Conservation (phyloP, 2,888 invertebrate genomes). For the Drosophila parthenogenetica region DNA sequence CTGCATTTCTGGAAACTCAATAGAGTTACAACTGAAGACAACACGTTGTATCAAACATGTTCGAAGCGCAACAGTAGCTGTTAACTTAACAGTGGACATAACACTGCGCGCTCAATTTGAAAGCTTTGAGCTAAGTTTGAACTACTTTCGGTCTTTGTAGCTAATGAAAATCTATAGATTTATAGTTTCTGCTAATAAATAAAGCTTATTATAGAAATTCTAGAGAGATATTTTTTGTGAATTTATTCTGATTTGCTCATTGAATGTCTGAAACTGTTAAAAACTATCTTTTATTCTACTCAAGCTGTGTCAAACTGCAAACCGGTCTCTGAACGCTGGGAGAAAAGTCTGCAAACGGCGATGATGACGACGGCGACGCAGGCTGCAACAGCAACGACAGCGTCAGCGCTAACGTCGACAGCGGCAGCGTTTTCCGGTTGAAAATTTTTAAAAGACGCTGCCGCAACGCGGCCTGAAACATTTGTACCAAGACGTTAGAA, state of each 20-base stretch:
- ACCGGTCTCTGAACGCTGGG: constrained; percentile 51
- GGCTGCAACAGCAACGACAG: constrained; percentile 1
- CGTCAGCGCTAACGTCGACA: constrained; percentile 18
- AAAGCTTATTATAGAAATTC: constrained; percentile 7
- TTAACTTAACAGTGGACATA: constrained; percentile 28
- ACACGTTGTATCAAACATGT: constrained; percentile 43
- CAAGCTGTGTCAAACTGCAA: constrained; percentile 56
- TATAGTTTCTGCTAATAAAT: constrained; percentile 10
- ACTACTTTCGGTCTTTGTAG: neutral
- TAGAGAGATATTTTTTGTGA: neutral
- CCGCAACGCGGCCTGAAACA: constrained; percentile 84
- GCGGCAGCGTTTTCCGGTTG: constrained; percentile 68
- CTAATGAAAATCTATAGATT: constrained; percentile 21
- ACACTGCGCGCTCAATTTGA: constrained; percentile 20
- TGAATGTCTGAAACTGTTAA: constrained; percentile 19
- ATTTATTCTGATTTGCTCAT: neutral
- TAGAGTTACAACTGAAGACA: constrained; percentile 15
- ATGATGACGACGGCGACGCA: constrained; percentile 22
- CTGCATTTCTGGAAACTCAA: constrained; percentile 7
- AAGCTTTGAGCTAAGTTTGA: neutral
- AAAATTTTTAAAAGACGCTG: constrained; percentile 86
- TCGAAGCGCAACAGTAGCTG: constrained; percentile 28
- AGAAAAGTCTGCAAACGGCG: constrained; percentile 66
- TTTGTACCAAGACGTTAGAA: constrained; percentile 85
- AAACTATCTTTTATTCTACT: constrained; percentile 18